Conservation (phyloP, 2,113 vertebrate genomes). For the Tragelaphus strepsiceros region DNA sequence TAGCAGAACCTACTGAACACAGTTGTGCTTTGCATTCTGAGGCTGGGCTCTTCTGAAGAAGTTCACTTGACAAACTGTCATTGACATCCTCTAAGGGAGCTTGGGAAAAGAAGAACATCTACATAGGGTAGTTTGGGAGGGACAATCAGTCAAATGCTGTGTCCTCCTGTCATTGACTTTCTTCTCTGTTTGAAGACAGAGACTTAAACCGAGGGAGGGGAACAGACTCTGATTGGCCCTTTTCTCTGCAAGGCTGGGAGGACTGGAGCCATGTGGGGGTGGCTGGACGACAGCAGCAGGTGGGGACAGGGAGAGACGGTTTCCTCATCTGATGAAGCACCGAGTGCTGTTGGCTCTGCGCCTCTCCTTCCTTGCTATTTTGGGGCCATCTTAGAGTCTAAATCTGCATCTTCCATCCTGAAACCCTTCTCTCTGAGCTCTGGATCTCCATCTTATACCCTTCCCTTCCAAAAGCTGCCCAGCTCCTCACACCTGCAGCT, state of each 20-base stretch:
- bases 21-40: accelerated
- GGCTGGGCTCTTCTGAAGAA: neutral
- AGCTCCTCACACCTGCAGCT: neutral
- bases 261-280: accelerated
- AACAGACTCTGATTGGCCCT: neutral
- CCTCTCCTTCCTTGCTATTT: no score
- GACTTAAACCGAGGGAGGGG: neutral
- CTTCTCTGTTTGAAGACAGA: neutral
- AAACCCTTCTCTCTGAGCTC: neutral
- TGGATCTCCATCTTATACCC: accelerated
- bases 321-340: neutral
- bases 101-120: neutral
- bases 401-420: neutral
- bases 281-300: neutral
- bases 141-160: neutral
- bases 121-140: neutral
- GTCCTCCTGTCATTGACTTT: neutral
- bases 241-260: no score
- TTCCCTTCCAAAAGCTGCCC: neutral
- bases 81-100: neutral
- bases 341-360: neutral
- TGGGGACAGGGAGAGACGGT: accelerated
- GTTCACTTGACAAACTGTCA: neutral
- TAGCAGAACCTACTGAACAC: no score
- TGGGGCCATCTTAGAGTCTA: neutral